Base-by-base conservation (phyloP, 2,888 invertebrate species). In the Nezara viridula region DNA sequence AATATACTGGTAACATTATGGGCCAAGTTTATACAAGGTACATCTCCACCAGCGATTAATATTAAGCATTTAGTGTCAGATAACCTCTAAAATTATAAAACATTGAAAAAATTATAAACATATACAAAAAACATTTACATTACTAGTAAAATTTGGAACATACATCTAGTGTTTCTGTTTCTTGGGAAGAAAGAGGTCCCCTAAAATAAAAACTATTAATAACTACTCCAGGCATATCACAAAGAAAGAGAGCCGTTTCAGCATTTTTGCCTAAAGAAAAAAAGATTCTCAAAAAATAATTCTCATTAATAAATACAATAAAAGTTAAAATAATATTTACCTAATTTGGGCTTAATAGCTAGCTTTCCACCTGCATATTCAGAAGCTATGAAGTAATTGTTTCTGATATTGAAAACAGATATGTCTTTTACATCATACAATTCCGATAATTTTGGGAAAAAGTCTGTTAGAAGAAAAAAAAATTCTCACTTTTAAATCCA, bases 211-310 rank as follows among this genome's bases (percentile, higher is more conserved):
- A 86, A 66, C 85, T 77, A 73, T 89, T 89, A 24, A 89, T 32
- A 47, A 40, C 85, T 21, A 89, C 66, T 37, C 89, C 89, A 32
- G 86, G 89, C 89, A 89, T 89, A 66, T 89, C 89, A 66, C 86
- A 86, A 37, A 89, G 55, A 44, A 86, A 32, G 19, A 89, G 52
- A 47, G 55, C 47, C 21, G 86, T 44, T 86, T 89, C 86, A n/a
- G 44, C 27, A 49, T 85, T 86, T 60, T 89, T 89, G 19, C 66
- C 86, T 89, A 32, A 85, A 89, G 27, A 66, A 55, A 55, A 66
- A 2, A 21, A 44, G 37, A 44, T 47, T 52, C 6, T 66, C 24
- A 88, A 50, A 1, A 77, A 50, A 88, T 73, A 88, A 77, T 86
- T 27, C 12, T 66, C 12, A 37, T 0, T 37, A 19, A 47, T 47